Evolutionary conservation across 2,888 invertebrate genomes (phyloP).

Genomic region (Apamea epomidion): DNA sequence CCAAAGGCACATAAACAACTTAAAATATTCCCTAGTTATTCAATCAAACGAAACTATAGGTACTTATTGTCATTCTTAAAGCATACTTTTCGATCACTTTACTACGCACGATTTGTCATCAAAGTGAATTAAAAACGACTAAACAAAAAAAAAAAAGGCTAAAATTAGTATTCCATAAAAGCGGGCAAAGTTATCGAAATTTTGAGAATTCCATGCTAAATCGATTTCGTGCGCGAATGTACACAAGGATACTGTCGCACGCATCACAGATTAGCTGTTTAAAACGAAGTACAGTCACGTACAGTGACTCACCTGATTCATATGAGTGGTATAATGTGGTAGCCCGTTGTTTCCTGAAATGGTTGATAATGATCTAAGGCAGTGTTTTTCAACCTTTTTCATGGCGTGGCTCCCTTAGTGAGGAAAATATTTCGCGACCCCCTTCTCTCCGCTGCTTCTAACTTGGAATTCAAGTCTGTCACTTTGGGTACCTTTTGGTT

Average conservation of each 20-base stretch:
- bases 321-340: constrained; percentile 48
- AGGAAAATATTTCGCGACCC: no score
- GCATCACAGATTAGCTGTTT: constrained; percentile 75
- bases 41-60: constrained; percentile 19
- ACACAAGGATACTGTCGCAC: constrained; percentile 78
- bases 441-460: no score
- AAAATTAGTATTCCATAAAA: constrained; percentile 76
- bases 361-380: constrained; percentile 55
- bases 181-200: constrained; percentile 68
- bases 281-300: constrained; percentile 83
- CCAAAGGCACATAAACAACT: constrained; percentile 35
- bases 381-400: no score
- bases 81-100: constrained; percentile 24
- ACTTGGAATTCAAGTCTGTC: no score
- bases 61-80: constrained; percentile 53
- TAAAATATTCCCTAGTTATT: constrained; percentile 48
- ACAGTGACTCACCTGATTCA: constrained; percentile 70
- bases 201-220: constrained; percentile 77
- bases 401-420: no score
- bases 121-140: constrained; percentile 37
- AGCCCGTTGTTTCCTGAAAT: constrained; percentile 63
- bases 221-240: constrained; percentile 80
- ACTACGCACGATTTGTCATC: constrained; percentile 44
- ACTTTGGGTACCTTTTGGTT: no score
- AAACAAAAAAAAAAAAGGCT: constrained; percentile 34